These are phyloP conservation scores for Eupsilia transversa DNA, from an alignment of 2,888 invertebrate genomes.

Conservation along the genomic window DNA sequence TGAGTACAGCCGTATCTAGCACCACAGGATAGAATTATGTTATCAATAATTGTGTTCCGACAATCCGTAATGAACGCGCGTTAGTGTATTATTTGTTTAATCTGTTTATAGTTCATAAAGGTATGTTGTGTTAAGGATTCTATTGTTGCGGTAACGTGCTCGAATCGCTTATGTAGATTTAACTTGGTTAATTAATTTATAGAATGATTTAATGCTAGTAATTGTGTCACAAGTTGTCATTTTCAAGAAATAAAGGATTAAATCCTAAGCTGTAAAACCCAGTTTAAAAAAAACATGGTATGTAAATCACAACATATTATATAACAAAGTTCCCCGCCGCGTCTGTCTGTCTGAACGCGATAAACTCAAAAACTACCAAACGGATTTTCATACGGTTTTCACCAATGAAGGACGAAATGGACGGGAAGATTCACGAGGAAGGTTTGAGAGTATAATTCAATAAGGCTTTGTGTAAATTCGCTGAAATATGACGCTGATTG, in stretches of 20 bases:
- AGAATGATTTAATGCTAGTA: slow-evolving; percentile 4
- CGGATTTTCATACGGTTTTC: too few relatives aligned
- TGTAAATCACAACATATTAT: background rate
- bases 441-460: too few relatives aligned
- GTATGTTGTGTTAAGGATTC: background rate
- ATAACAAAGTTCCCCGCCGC: too few relatives aligned
- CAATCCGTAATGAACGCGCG: slow-evolving; percentile 40
- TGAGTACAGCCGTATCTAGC: slow-evolving; percentile 19
- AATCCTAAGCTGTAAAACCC: background rate
- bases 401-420: too few relatives aligned
- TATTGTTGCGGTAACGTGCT: slow-evolving; percentile 7
- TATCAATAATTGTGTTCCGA: slow-evolving; percentile 44
- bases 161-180: background rate
- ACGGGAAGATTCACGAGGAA: too few relatives aligned
- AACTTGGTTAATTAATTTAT: background rate
- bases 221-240: background rate
- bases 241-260: background rate
- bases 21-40: slow-evolving; percentile 38
- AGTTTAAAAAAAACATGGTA: background rate
- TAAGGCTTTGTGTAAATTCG: too few relatives aligned
- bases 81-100: slow-evolving; percentile 27
- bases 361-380: too few relatives aligned
- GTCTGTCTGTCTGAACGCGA: too few relatives aligned
- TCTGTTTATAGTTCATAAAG: background rate
- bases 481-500: too few relatives aligned